phyloP scores from a whole-genome alignment of 2,113 vertebrate genomes.

The Petaurus breviceps region DNA sequence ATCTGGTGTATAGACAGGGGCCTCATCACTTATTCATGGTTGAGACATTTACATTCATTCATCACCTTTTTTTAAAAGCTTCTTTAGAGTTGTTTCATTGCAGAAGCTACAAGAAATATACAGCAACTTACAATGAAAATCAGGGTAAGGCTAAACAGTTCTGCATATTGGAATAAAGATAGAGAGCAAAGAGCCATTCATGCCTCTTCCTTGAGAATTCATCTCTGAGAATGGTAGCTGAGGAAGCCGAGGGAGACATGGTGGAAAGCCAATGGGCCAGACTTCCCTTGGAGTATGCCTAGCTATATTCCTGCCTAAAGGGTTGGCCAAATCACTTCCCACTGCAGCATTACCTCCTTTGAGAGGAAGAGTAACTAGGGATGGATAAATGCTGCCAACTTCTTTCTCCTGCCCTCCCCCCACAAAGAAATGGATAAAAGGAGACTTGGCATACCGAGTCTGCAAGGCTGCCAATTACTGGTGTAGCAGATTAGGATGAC shows the following conservation, averaged over 20 bases:
- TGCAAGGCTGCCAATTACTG: neutral
- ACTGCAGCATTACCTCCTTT: neutral
- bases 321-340: neutral
- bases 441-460: neutral
- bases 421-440: neutral
- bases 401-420: neutral
- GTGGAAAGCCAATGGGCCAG: neutral
- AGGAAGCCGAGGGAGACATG: neutral
- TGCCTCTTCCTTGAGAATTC: neutral
- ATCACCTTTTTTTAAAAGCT: conserved; percentile 45
- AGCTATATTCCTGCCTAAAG: neutral
- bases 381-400: neutral
- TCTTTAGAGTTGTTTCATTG: conserved; percentile 19
- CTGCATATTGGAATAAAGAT: neutral
- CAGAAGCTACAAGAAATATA: conserved; percentile 5
- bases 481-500: neutral
- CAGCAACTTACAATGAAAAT: conserved; percentile 38
- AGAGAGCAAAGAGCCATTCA: neutral
- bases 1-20: conserved; percentile 33
- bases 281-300: neutral
- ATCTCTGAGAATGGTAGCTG: neutral
- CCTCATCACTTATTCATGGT: conserved; percentile 23
- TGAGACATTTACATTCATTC: neutral
- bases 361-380: neutral
- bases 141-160: neutral